Evolutionary conservation across 2,888 invertebrate species (phyloP).

Genomic region (Galerucella nymphaeae): DNA sequence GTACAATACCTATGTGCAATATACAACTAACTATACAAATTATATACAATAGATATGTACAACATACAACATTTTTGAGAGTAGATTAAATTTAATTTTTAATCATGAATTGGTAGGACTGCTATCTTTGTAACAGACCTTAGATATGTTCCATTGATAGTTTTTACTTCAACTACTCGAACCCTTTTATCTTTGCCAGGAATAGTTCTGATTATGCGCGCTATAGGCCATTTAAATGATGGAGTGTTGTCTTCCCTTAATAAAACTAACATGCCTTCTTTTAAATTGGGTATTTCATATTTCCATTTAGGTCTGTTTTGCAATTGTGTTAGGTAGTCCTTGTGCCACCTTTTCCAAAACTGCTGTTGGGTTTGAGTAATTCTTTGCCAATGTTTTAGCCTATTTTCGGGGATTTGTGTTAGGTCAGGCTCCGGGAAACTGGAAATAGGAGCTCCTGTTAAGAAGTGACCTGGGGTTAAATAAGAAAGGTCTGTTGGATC

Average conservation of each 20-base stretch:
- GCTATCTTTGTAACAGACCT: too few species aligned
- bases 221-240: constrained; percentile 5
- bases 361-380: constrained; percentile 33
- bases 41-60: too few species aligned
- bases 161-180: too few species aligned
- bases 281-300: not conserved
- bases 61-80: too few species aligned
- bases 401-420: constrained; percentile 19
- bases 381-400: constrained; percentile 27
- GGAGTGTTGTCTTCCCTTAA: constrained; percentile 42
- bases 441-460: constrained; percentile 45
- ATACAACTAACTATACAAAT: too few species aligned
- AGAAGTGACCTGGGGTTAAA: constrained; percentile 49
- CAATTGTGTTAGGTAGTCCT: constrained; percentile 39
- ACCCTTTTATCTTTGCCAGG: too few species aligned
- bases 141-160: too few species aligned
- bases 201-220: too few species aligned
- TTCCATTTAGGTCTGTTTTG: constrained; percentile 43
- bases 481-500: constrained; percentile 33
- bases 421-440: constrained; percentile 37
- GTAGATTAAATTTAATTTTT: too few species aligned
- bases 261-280: constrained; percentile 36
- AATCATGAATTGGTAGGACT: too few species aligned
- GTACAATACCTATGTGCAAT: too few species aligned
- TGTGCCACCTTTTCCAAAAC: constrained; percentile 49